Evolutionary conservation across 2,797 vertebrate species (phyloP).

Genomic region (Gobionotothen gibberifrons): DNA sequence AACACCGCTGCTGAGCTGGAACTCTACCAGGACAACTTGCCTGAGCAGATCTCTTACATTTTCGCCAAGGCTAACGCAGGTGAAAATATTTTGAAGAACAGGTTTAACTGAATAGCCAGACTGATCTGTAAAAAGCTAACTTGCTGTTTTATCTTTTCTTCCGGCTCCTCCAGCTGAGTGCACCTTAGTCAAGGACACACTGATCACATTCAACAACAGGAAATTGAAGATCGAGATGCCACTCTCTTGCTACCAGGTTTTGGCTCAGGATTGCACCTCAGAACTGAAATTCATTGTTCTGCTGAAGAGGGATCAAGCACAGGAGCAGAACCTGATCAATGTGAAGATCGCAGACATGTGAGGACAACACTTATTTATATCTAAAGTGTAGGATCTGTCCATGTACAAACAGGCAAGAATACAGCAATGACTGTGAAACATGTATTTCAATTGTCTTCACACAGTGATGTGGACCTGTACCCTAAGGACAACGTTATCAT

Average conservation of each 20-base stretch:
- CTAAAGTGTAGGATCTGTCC: not conserved
- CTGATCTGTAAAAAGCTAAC: not conserved
- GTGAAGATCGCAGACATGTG: constrained; percentile 84
- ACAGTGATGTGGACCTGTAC: constrained; percentile 85
- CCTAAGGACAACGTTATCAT: constrained; percentile 56
- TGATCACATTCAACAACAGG: constrained; percentile 75
- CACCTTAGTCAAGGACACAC: constrained; percentile 45
- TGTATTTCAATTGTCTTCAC: constrained; percentile 23
- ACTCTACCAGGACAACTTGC: constrained; percentile 43
- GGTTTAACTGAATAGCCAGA: not conserved
- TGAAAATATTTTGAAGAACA: constrained; percentile 39
- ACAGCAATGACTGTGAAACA: not conserved
- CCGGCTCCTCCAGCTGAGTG: constrained; percentile 65
- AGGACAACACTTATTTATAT: constrained; percentile 49
- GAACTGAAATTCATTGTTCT: constrained; percentile 87
- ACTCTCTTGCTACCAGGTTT: constrained; percentile 83
- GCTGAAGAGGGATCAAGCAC: constrained; percentile 77
- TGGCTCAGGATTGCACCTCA: constrained; percentile 86
- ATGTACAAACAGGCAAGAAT: not conserved
- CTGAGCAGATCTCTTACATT: constrained; percentile 61
- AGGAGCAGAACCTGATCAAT: constrained; percentile 75
- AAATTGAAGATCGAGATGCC: constrained; percentile 80
- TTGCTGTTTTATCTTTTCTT: not conserved
- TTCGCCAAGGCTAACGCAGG: constrained; percentile 69
- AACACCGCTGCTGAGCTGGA: constrained; percentile 63